Base-by-base conservation (phyloP, 2,797 vertebrate genomes). In the Notoglanidium macrostoma region DNA sequence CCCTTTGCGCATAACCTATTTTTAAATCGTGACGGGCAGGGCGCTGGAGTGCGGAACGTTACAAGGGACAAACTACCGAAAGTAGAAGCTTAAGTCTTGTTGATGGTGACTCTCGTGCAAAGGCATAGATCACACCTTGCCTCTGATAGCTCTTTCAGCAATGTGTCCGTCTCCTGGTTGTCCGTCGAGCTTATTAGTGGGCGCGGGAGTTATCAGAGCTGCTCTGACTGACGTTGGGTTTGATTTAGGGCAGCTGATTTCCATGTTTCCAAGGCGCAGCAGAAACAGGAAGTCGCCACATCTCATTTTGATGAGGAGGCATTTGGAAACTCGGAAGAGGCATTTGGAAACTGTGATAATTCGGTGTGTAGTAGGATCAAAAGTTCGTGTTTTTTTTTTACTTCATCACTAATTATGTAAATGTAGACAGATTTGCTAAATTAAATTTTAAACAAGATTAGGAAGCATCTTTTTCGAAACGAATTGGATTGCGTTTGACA, bases 161-260 rank as follows among this genome's bases (percentile, higher is more conserved):
- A 57, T 35, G 29, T 29, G 35, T 54, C 79, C 35, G 46, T 68
- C 23, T 63, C 61, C 32, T 21, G 55, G 72, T 87, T 44, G 65
- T 63, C 67, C n/a, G 3, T 77, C 89, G 70, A 57, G 74, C 54
- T 81, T 68, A 55, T 86, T 84, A 83, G 81, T 86, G 68, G 74
- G 77, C 26, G 26, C 61, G 32, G 44, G 76, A 51, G 54, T 29
- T 49, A 49, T 61, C 83, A 6, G 83, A 85, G 32, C 74, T 54
- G 67, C 77, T 46, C 67, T 57, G 57, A 44, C 14, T 81, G 83
- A 80, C 55, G 19, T 3, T 46, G 83, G 29, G 29, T 10, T 68
- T 40, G 81, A 86, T 86, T 49, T 86, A 85, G 80, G 77, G 87
- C 73, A 63, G 65, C 44, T 46, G 73, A 84, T 81, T 89, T 79